These are phyloP conservation scores for Rhyacophila brunnea DNA, from an alignment of 1,140 invertebrate species.

Conservation along the genomic window DNA sequence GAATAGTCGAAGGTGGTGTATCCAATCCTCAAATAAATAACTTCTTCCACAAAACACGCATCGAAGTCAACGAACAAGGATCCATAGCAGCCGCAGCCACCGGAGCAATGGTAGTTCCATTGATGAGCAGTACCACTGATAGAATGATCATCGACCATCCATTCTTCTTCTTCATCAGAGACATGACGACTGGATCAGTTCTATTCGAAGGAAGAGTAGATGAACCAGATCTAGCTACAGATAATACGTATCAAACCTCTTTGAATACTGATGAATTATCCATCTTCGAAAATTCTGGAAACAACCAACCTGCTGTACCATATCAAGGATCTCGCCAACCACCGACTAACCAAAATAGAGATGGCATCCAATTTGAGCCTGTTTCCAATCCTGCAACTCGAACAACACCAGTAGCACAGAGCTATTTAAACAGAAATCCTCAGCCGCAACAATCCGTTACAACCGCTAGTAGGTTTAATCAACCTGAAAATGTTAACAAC, in stretches of 20 bases:
- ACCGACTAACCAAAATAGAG: too few relatives aligned
- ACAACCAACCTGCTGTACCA: neutral
- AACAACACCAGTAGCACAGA: too few relatives aligned
- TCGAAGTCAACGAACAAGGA: constrained; percentile 71
- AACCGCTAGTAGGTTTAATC: too few relatives aligned
- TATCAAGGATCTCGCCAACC: neutral
- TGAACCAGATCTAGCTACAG: constrained; percentile 43
- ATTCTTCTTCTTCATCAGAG: constrained; percentile 70
- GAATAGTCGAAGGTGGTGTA: constrained; percentile 49
- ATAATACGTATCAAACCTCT: too few relatives aligned
- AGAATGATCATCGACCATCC: constrained; percentile 63
- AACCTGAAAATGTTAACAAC: too few relatives aligned
- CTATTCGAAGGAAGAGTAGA: constrained; percentile 68
- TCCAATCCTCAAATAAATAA: constrained; percentile 54
- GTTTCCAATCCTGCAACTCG: too few relatives aligned
- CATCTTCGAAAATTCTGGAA: neutral
- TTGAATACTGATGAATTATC: too few relatives aligned
- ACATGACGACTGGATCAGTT: constrained; percentile 57
- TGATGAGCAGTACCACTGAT: constrained; percentile 52
- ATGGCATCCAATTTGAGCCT: too few relatives aligned
- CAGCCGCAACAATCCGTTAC: too few relatives aligned
- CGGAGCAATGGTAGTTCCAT: constrained; percentile 58
- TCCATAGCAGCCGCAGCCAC: constrained; percentile 69
- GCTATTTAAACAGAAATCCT: too few relatives aligned
- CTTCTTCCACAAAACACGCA: constrained; percentile 67